Conservation (phyloP, 2,888 invertebrate species). For the Xylota segnis region DNA sequence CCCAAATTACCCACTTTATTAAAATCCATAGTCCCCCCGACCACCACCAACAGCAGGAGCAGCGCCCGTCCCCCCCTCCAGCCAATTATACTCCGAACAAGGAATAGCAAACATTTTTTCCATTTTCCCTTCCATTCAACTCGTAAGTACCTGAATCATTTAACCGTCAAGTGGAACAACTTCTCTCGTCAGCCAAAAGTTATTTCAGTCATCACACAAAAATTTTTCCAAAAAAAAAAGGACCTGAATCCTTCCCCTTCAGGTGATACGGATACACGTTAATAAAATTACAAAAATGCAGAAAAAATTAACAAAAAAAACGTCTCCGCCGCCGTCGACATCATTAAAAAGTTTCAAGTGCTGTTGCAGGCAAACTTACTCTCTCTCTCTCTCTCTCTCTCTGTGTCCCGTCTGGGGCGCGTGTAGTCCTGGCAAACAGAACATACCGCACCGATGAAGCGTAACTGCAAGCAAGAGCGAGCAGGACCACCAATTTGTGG, state of each 20-base stretch:
- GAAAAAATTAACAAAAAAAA: conserved; percentile 30
- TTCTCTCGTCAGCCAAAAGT: conserved; percentile 60
- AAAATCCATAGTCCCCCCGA: background rate
- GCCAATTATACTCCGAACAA: background rate
- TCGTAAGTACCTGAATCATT: conserved; percentile 70
- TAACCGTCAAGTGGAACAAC: conserved; percentile 73
- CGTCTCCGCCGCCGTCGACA: conserved; percentile 60
- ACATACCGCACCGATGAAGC: conserved; percentile 49
- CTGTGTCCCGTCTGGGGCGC: background rate
- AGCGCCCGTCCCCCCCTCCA: background rate
- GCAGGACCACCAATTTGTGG: conserved; percentile 31
- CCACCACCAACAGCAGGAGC: background rate
- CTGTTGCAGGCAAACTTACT: conserved; percentile 32
- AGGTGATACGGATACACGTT: conserved; percentile 72
- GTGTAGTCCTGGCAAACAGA: background rate
- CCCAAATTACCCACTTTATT: background rate
- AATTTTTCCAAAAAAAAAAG: conserved; percentile 27
- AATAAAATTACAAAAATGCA: conserved; percentile 53
- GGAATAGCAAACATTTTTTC: background rate
- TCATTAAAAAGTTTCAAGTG: conserved; percentile 76
- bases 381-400: background rate
- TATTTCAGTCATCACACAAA: conserved; percentile 45
- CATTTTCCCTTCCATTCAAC: conserved; percentile 63
- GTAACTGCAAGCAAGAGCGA: conserved; percentile 19
- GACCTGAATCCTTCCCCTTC: conserved; percentile 30